These are phyloP conservation scores for Drymodes brunneopygia DNA, from an alignment of 2,113 vertebrate genomes.

Conservation along the genomic window DNA sequence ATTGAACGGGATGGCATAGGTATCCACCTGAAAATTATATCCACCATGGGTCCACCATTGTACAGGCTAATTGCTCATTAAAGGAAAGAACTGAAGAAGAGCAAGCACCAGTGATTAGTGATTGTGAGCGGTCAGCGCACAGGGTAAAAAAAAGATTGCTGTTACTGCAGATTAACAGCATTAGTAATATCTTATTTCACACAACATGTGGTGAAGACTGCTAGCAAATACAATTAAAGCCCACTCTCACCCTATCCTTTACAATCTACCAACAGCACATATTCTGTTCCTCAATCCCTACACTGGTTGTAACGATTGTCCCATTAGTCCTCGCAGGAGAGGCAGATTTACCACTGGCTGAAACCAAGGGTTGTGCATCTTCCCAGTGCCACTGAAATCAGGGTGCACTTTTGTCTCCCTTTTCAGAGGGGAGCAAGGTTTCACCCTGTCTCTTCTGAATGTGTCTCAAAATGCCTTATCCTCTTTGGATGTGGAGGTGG, in stretches of 20 bases:
- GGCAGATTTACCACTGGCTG: neutral
- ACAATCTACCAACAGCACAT: neutral
- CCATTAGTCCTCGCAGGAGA: rapidly evolving
- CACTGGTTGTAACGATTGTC: rapidly evolving
- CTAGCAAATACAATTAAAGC: neutral
- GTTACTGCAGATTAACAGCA: neutral
- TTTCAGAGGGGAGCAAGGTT: neutral
- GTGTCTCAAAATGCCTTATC: neutral
- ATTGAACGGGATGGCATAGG: neutral
- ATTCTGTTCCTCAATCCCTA: neutral
- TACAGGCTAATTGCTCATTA: neutral
- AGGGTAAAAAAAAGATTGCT: neutral
- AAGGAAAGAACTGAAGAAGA: neutral
- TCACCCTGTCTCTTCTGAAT: neutral
- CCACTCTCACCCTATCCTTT: neutral
- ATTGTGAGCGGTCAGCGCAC: neutral
- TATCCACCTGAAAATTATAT: slow-evolving; percentile 18
- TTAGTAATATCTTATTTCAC: slow-evolving; percentile 23
- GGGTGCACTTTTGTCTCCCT: neutral
- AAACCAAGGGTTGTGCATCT: neutral
- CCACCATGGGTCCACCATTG: neutral
- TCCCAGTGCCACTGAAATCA: neutral
- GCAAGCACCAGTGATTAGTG: neutral
- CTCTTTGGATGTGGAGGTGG: neutral
- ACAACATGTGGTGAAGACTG: neutral